These are phyloP conservation scores for Drosophila silvestris DNA, from an alignment of 2,888 invertebrate genomes.

Conservation along the genomic window DNA sequence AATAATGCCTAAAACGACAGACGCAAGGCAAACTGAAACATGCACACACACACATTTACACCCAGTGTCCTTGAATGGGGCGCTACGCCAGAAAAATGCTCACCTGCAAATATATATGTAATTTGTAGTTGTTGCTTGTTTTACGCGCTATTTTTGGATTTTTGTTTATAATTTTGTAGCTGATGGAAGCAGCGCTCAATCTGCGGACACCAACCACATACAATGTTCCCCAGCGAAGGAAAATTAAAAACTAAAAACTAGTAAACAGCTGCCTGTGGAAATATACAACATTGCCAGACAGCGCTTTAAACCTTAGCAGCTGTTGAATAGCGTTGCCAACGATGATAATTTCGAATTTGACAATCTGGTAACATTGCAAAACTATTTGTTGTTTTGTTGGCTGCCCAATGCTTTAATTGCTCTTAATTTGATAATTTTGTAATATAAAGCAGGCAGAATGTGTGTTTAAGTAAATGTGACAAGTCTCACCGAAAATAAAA, in stretches of 20 bases:
- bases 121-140: constrained; percentile 48
- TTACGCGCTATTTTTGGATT: constrained; percentile 72
- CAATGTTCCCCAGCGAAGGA: constrained; percentile 57
- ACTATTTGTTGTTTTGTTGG: constrained; percentile 54
- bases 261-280: constrained; percentile 61
- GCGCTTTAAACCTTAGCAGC: constrained; percentile 27
- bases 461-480: constrained; percentile 5
- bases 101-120: constrained; percentile 63
- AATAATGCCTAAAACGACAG: constrained; percentile 42
- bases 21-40: constrained; percentile 49
- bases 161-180: constrained; percentile 67
- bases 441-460: constrained; percentile 7
- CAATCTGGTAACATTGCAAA: constrained; percentile 29
- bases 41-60: constrained; percentile 6
- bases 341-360: constrained; percentile 10
- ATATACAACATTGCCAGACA: constrained; percentile 35
- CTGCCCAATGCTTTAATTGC: constrained; percentile 8
- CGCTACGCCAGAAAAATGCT: constrained; percentile 49
- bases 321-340: constrained; percentile 62
- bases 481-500: background rate
- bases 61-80: constrained; percentile 66
- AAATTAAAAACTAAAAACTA: constrained; percentile 71
- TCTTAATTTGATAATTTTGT: constrained; percentile 23
- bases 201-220: constrained; percentile 6
- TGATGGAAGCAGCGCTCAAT: constrained; percentile 21